Evolutionary conservation across 2,888 invertebrate species (phyloP).

Genomic region (Eilema caniola): DNA sequence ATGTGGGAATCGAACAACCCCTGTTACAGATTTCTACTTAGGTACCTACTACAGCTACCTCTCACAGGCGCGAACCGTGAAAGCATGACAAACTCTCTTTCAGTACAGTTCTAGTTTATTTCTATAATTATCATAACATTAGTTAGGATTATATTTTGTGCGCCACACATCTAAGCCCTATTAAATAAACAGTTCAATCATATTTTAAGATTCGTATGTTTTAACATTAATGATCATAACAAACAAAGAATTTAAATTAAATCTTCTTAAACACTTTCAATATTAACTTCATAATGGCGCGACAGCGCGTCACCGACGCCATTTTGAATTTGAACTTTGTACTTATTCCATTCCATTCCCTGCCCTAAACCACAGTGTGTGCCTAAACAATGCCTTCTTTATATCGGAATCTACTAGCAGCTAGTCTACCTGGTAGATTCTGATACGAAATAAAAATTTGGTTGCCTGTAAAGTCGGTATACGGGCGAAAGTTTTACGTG

Average conservation of each 20-base stretch:
- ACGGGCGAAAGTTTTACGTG: no score
- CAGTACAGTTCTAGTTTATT: not conserved
- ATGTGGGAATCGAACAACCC: not conserved
- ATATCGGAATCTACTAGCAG: no score
- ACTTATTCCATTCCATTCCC: no score
- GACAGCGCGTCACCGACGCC: conserved; percentile 36
- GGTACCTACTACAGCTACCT: not conserved
- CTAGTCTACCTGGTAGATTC: no score
- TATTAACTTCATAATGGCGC: conserved; percentile 34
- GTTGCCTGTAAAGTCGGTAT: no score
- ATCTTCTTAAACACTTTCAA: conserved; percentile 34
- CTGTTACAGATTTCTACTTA: no score
- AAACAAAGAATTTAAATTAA: conserved; percentile 30
- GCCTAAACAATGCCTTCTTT: no score
- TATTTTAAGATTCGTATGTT: conserved; percentile 7
- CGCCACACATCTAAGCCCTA: conserved; percentile 6
- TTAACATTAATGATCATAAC: conserved; percentile 12
- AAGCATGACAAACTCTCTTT: not conserved
- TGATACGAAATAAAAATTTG: no score
- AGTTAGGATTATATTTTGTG: not conserved
- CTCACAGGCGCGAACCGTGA: not conserved
- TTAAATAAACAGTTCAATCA: conserved; percentile 16
- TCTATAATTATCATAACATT: not conserved
- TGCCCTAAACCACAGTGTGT: no score
- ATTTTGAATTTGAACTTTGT: conserved; percentile 1